Evolutionary conservation across 2,797 vertebrate species (phyloP), one percentile per base, ranked within the genome.

Genomic region (Brachymystax lenok): DNA sequence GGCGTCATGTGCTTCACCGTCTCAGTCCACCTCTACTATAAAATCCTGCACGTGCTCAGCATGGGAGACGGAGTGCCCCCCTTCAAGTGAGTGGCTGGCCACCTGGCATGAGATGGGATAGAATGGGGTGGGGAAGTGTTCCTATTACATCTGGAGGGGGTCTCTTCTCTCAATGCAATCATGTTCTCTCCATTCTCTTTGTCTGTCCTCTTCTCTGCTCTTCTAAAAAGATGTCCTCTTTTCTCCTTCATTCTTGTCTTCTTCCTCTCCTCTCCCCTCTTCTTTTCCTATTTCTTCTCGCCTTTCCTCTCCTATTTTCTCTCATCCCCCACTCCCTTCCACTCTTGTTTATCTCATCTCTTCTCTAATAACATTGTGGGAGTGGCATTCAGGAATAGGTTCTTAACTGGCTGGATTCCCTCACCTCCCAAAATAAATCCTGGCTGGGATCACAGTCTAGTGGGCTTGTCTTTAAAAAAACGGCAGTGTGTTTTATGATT

Each of bases 1-100:
- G 90, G 93, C 6, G 79, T 95, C 80, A 92, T 97, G 86, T 95
- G 93, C 0, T 87, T 94, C 89, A 96, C 96, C 85, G 91, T 97
- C 86, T 92, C 95, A 28, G 93, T 96, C 80, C 93, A 96, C 83
- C 90, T 97, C 88, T 97, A 97, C 92, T 95, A 94, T 81, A 89
- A 93, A 71, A 19, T 94, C 56, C 94, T 98, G 74, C 84, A 93
- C 80, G 81, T 80, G 2, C 88, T 98, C 80, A 95, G 87, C 82
- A 95, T 93, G 89, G 94, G 95, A 0, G 95, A 96, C 0, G 94
- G 94, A 21, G 76, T 82, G 6, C 94, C 96, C 81, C 96, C 97
- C 73, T 95, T 95, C 88, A 93, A 96, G 97, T 98, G 91, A 95
- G 96, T 90, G 40, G 24, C 10, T 17, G 17, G 10, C 46, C 54